phyloP scores from a whole-genome alignment of 2,113 vertebrate genomes.

The Pseudorasbora parva region DNA sequence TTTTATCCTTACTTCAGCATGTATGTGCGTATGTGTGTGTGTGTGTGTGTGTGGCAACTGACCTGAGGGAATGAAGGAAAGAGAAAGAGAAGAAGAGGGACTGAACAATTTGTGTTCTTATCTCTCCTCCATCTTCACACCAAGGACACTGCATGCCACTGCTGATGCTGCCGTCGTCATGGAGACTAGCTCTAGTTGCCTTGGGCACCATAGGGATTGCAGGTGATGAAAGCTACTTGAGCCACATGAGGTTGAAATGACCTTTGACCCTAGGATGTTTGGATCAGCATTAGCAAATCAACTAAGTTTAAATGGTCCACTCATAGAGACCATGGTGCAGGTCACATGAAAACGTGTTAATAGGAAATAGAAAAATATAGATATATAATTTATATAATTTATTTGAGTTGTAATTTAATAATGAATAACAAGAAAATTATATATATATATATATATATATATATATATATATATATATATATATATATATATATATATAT shows the following conservation, averaged over 20 bases:
- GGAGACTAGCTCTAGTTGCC: conserved; percentile 56
- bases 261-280: conserved; percentile 45
- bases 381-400: not conserved
- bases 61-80: conserved; percentile 46
- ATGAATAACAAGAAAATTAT: too few relatives aligned
- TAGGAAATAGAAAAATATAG: not conserved
- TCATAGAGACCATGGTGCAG: not conserved
- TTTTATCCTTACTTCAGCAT: conserved; percentile 8
- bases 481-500: too few relatives aligned
- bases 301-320: not conserved
- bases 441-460: too few relatives aligned
- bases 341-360: not conserved
- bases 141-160: conserved; percentile 53
- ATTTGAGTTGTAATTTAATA: not conserved
- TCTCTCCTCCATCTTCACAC: conserved; percentile 62
- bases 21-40: conserved; percentile 12
- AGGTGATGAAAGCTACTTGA: conserved; percentile 53
- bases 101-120: conserved; percentile 58
- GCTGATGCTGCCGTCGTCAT: conserved; percentile 54
- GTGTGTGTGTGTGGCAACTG: conserved; percentile 36
- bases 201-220: conserved; percentile 47
- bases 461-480: too few relatives aligned
- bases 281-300: conserved; percentile 16
- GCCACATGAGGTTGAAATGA: conserved; percentile 44
- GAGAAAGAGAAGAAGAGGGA: conserved; percentile 23